These are phyloP conservation scores for Parascotia fuliginaria DNA, from an alignment of 2,888 invertebrate species.

Conservation along the genomic window DNA sequence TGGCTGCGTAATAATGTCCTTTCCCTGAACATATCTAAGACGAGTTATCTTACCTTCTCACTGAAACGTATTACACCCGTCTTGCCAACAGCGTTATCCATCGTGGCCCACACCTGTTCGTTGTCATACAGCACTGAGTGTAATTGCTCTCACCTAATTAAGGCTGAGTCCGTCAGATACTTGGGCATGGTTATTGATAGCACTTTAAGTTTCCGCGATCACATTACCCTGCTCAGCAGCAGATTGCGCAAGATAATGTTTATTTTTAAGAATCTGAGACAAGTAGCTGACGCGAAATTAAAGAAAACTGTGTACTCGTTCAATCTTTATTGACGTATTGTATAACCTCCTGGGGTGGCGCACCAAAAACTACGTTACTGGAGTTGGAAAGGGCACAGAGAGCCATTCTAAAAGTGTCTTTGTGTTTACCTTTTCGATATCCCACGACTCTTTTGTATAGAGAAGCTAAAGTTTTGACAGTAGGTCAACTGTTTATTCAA, in stretches of 20 bases:
- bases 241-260: background rate
- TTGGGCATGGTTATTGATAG: background rate
- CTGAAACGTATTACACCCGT: background rate
- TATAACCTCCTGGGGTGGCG: constrained; percentile 2
- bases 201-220: background rate
- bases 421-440: background rate
- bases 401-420: background rate
- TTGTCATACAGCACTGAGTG: background rate
- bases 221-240: background rate
- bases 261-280: background rate
- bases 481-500: background rate
- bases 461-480: background rate
- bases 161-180: background rate
- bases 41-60: background rate
- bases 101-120: background rate
- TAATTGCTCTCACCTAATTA: background rate
- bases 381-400: background rate
- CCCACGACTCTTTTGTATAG: background rate
- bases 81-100: background rate
- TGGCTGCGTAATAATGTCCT: background rate
- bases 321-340: background rate
- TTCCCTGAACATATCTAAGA: background rate
- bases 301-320: background rate
- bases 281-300: background rate
- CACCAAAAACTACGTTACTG: background rate